A percentile compares a stretch with the other conserved stretches of the same genome.
Evolutionary conservation across 2,888 invertebrate species (phyloP).

Genomic region (Allophyes oxyacanthae): DNA sequence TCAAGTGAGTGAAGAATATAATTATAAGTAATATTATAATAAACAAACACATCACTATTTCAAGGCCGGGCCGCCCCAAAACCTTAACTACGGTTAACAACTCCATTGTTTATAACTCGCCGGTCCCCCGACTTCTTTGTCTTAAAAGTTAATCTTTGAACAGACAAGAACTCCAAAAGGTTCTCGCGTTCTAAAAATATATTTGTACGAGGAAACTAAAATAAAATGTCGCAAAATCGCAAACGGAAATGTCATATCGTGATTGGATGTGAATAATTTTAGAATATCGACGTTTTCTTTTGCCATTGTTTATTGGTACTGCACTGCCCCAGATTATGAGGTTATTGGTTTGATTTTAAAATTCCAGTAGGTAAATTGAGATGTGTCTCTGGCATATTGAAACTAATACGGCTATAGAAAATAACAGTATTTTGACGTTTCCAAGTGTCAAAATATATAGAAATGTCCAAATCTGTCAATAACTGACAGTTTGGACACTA

Average conservation of each 20-base stretch:
- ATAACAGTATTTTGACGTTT: too few relatives aligned
- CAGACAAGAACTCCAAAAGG: conserved; percentile 2
- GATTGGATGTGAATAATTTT: conserved; percentile 43
- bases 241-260: conserved; percentile 36
- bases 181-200: conserved; percentile 2
- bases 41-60: conserved; percentile 16
- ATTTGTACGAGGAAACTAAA: conserved; percentile 12
- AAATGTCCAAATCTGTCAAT: too few relatives aligned
- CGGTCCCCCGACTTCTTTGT: conserved; percentile 10
- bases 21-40: background rate
- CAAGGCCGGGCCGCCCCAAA: conserved; percentile 1
- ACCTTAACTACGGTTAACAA: conserved; percentile 14
- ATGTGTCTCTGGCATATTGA: too few relatives aligned
- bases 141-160: conserved; percentile 31
- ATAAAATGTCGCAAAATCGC: conserved; percentile 16
- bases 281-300: conserved; percentile 5
- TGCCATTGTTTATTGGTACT: too few relatives aligned
- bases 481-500: too few relatives aligned
- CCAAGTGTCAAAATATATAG: too few relatives aligned
- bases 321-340: too few relatives aligned
- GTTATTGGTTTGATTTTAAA: too few relatives aligned
- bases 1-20: too few relatives aligned
- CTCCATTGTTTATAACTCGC: conserved; percentile 30
- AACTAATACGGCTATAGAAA: too few relatives aligned
- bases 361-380: too few relatives aligned